phyloP scores from a whole-genome alignment of 2,113 vertebrate genomes.

The Antennarius striatus region DNA sequence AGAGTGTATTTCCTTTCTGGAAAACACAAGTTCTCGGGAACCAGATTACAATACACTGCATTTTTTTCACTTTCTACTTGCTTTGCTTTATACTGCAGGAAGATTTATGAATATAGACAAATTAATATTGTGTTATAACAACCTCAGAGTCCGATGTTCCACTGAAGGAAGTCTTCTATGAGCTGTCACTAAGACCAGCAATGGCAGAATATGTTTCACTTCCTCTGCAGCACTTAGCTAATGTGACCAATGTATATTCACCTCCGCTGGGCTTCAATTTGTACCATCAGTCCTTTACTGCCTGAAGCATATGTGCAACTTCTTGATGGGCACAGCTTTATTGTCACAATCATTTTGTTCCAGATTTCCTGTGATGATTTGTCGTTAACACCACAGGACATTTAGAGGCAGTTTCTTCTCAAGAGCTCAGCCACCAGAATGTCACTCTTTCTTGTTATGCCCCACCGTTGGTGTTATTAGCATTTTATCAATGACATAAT shows the following conservation, averaged over 20 bases:
- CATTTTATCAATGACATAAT: constrained; percentile 52
- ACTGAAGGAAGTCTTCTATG: constrained; percentile 11
- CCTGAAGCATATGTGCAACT: constrained; percentile 31
- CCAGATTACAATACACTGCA: background rate
- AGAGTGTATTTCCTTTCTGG: background rate
- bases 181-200: constrained; percentile 22
- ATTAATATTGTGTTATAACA: background rate
- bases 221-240: constrained; percentile 28
- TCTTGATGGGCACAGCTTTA: constrained; percentile 49
- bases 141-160: constrained; percentile 11
- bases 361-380: constrained; percentile 37
- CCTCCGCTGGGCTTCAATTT: constrained; percentile 36
- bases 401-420: constrained; percentile 6
- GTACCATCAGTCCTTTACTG: constrained; percentile 35
- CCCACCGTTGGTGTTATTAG: constrained; percentile 38
- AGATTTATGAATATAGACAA: background rate
- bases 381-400: constrained; percentile 12
- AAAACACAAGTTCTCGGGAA: background rate
- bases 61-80: constrained; percentile 1
- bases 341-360: constrained; percentile 48
- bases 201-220: constrained; percentile 41
- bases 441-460: constrained; percentile 35
- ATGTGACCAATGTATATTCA: constrained; percentile 49
- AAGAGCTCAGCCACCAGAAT: constrained; percentile 18
- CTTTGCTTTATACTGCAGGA: constrained; percentile 3